Evolutionary conservation across 2,888 invertebrate genomes (phyloP), one percentile per base, ranked within the genome.

Genomic region (Drosophila setosimentum): DNA sequence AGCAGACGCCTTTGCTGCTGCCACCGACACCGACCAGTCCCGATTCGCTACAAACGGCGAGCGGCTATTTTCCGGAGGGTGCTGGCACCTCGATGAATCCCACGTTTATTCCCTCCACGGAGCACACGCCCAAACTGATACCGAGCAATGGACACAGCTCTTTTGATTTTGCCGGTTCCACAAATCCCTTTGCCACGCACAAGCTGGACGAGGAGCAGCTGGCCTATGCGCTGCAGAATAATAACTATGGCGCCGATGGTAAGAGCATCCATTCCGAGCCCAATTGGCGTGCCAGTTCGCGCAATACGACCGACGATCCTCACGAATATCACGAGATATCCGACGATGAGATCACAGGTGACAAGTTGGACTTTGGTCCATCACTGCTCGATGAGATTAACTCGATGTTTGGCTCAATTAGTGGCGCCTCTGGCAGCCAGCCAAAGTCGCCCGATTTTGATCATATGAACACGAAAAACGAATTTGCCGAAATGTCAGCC

Each of bases 361-460:
- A 91, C 92, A 90, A 94, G 92, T 89, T 96, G 78, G 97, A 97
- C 91, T 96, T 97, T 90, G 98, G 98, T 7, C 97, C 98, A 18
- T 98, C 98, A 73, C 94, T 99, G 60, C 94, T 99, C 91, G 98
- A 98, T 89, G 97, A 97, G 93, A 97, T 97, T 95, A 97, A 97
- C 89, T 96, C 97, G 64, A 97, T 99, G 94, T 97, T 99, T 90
- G 96, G 96, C 59, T 94, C 94, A 7, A 92, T 94, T 61, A 94
- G 94, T 85, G 92, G 92, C 21, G 87, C 91, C 3, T 87, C 89
- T 11, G 74, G 83, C 32, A 78, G 88, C 42, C 92, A 92, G 24
- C 91, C 92, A 30, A 92, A 93, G 90, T 92, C 94, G 78, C 91
- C 93, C 0, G 92, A 93, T 74, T 91, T 93, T 55, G 93, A 93